Percentiles rank a stretch among this genome's conserved stretches.
Evolutionary conservation across 2,888 invertebrate species (phyloP).

Genomic region (Oscheius sp.): DNA sequence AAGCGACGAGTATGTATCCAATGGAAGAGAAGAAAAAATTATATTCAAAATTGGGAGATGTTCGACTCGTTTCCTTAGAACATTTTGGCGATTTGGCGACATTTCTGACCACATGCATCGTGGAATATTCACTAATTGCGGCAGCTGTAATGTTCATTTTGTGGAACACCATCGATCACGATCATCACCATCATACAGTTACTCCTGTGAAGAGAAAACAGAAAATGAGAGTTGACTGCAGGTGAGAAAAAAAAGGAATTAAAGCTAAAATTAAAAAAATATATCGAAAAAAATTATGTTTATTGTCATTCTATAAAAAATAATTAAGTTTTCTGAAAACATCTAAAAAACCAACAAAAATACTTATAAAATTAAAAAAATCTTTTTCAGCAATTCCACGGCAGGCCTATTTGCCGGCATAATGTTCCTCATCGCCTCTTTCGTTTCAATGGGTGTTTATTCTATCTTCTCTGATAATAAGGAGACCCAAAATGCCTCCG

Average conservation of each 20-base stretch:
- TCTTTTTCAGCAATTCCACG: constrained; percentile 60
- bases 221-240: constrained; percentile 67
- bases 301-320: too few species aligned
- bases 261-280: too few species aligned
- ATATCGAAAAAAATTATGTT: too few species aligned
- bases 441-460: constrained; percentile 68
- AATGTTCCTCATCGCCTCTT: constrained; percentile 62
- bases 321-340: too few species aligned
- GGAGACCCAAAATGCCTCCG: constrained; percentile 53
- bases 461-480: constrained; percentile 57
- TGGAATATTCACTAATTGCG: constrained; percentile 66
- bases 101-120: constrained; percentile 66
- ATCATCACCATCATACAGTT: constrained; percentile 30
- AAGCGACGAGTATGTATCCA: background rate
- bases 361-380: too few species aligned
- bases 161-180: constrained; percentile 64
- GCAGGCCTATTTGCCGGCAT: constrained; percentile 67
- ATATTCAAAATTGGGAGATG: background rate
- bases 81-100: constrained; percentile 69
- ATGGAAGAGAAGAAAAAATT: background rate
- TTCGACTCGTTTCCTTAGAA: constrained; percentile 55
- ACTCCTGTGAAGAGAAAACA: constrained; percentile 52
- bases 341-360: background rate
- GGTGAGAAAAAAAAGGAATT: constrained; percentile 33
- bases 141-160: constrained; percentile 69